phyloP scores from a whole-genome alignment of 2,797 vertebrate species.

The Rhynchotus rufescens region DNA sequence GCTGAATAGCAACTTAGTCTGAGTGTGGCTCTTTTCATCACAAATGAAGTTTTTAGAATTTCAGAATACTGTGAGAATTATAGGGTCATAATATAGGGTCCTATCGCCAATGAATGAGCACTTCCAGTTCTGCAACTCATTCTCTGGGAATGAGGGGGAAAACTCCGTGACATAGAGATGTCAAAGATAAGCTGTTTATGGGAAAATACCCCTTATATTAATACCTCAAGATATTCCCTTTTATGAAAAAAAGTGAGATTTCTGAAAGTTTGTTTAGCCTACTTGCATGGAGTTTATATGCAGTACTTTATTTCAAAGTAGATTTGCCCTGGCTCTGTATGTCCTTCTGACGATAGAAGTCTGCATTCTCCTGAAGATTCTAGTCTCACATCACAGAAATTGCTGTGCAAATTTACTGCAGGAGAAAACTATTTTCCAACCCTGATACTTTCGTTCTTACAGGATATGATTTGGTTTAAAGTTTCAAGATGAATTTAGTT shows the following conservation, averaged over 20 bases:
- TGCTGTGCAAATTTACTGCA: neutral
- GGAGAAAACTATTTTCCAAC: neutral
- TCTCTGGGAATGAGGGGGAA: neutral
- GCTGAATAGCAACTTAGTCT: neutral
- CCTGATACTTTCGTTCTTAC: neutral
- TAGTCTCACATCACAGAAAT: neutral
- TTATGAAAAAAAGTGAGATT: neutral
- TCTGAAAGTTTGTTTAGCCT: neutral
- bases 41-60: neutral
- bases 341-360: neutral
- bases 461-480: neutral
- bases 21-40: neutral
- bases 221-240: neutral
- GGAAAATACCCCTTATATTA: neutral
- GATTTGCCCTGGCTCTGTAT: neutral
- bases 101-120: neutral
- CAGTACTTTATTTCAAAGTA: neutral
- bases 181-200: neutral
- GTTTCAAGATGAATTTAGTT: neutral
- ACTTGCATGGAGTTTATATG: neutral
- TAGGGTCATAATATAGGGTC: no score
- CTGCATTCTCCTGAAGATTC: neutral
- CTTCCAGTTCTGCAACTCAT: neutral
- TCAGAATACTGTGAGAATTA: neutral
- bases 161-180: neutral